A percentile compares a stretch with the other conserved stretches of the same genome.
These are phyloP conservation scores for Ligdia adustata DNA, from an alignment of 2,888 invertebrate genomes.

Conservation along the genomic window DNA sequence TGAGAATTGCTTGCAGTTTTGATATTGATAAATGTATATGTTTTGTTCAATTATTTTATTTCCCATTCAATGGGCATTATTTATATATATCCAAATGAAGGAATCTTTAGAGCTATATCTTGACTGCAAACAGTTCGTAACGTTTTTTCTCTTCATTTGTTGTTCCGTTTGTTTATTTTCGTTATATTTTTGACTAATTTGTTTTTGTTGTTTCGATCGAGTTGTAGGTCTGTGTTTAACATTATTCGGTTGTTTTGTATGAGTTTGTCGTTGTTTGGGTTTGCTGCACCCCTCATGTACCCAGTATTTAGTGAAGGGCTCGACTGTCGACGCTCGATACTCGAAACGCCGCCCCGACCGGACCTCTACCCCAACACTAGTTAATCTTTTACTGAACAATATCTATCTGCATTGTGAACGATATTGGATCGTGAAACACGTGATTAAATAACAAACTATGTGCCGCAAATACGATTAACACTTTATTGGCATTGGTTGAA, in stretches of 20 bases:
- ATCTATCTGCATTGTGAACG: constrained; percentile 2
- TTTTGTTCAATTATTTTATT: too few relatives aligned
- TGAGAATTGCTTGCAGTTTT: constrained; percentile 47
- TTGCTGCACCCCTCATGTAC: constrained; percentile 62
- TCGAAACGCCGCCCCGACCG: not conserved
- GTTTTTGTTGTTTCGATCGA: constrained; percentile 50
- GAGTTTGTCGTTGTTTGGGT: constrained; percentile 62
- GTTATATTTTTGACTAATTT: constrained; percentile 45
- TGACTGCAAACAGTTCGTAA: constrained; percentile 54
- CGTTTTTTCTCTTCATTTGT: constrained; percentile 38
- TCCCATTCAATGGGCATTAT: too few relatives aligned
- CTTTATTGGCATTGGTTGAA: constrained; percentile 1
- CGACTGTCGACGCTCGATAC: constrained; percentile 14
- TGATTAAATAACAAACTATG: not conserved
- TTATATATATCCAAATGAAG: too few relatives aligned
- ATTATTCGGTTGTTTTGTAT: constrained; percentile 44
- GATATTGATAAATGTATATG: too few relatives aligned
- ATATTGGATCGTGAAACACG: constrained; percentile 31
- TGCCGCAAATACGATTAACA: not conserved
- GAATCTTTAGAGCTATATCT: too few relatives aligned
- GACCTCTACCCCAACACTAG: not conserved
- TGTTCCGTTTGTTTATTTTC: constrained; percentile 42
- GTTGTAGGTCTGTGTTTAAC: constrained; percentile 55
- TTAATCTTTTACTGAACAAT: not conserved
- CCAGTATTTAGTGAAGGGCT: constrained; percentile 43